Base-by-base conservation (phyloP, 2,888 invertebrate genomes). In the Caenorhabditis macrosperma region DNA sequence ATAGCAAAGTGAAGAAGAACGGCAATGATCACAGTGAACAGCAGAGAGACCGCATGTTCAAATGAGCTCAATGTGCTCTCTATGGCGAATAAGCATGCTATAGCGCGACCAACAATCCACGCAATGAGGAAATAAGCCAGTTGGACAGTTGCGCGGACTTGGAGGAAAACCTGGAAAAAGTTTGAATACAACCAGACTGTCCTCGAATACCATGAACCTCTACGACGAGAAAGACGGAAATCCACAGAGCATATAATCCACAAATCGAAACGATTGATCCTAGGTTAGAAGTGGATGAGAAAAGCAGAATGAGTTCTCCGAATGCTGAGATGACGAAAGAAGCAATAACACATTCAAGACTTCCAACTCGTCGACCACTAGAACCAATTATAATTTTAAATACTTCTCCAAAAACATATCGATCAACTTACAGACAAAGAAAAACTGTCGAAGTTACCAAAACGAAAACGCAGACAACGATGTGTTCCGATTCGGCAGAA, bases 111-210 rank as follows among this genome's bases (percentile, higher is more conserved):
- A 15, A 71, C 48, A n/a, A 76, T 69, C 64, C 76, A 76, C 0
- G 83, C 76, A 6, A 83, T 48, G 6, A 81, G 50, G 46, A 77
- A 83, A 57, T 83, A 79, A n/a, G 81, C 83, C 1, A 79, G 35
- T 50, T 78, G 78, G 12, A 81, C 77, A 5, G 76, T 69, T 1
- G 77, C 59, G 5, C 81, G 67, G 9, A 75, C 68, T 24, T 28
- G 28, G 0, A 83, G 57, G 24, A 54, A 69, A 9, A 71, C 50
- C 83, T 83, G 64, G 9, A 80, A 67, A 15, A 38, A 9, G 7
- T 12, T 3, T 15, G 15, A 38, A 9, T 38, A 15, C n/a, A n/a
- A n/a, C 15, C 17, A 4, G n/a, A 38, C 20, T 20, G 24, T 30
- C n/a, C 9, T 5, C 35, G 26, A n/a, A 17, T 35, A 44, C 17